phyloP scores from a whole-genome alignment of 2,113 vertebrate species.

The Nibea albiflora region DNA sequence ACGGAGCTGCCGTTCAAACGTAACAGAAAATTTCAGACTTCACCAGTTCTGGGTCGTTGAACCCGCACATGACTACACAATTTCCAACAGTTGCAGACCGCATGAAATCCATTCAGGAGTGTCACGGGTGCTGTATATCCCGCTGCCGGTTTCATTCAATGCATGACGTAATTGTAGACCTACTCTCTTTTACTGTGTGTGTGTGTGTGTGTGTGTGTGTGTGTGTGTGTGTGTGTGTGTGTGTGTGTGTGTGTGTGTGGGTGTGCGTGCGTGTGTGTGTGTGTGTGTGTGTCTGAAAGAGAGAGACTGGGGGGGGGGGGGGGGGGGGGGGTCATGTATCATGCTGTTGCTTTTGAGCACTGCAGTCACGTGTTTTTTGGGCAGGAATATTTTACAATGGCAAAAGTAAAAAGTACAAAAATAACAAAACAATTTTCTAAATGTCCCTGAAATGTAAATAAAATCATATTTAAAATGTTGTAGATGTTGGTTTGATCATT shows the following conservation, averaged over 20 bases:
- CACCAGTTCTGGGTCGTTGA: not conserved
- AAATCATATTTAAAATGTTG: not conserved
- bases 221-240: not conserved
- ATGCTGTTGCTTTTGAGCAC: not conserved
- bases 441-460: too few species aligned
- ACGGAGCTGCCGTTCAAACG: not conserved
- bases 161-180: conserved; percentile 23
- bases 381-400: not conserved
- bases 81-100: not conserved
- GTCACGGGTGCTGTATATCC: not conserved
- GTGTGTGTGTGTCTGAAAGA: not conserved
- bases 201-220: not conserved
- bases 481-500: not conserved
- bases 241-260: not conserved
- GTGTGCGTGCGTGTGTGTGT: not conserved
- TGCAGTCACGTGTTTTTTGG: not conserved
- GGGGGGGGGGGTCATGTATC: too few species aligned
- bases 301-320: not conserved
- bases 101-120: conserved; percentile 4
- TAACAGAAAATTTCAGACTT: not conserved
- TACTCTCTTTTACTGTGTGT: not conserved
- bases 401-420: not conserved
- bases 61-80: not conserved
- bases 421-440: too few species aligned
- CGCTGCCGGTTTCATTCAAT: conserved; percentile 4